Evolutionary conservation across 2,113 vertebrate species (phyloP), one percentile per base, ranked within the genome.

Genomic region (Romanogobio albipinnatus): DNA sequence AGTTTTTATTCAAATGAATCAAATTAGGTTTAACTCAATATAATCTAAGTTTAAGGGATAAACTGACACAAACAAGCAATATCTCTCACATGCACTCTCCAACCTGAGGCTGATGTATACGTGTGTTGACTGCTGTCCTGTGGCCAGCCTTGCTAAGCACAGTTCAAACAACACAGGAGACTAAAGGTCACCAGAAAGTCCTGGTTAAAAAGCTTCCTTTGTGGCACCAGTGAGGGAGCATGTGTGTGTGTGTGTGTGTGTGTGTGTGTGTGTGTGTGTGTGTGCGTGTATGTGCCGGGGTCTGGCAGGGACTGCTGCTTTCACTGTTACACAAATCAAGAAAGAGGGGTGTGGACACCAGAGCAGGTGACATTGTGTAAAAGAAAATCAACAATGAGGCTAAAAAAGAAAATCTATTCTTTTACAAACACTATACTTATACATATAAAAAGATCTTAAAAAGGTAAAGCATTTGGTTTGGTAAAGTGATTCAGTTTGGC

Each of bases 141-240:
- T 64, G 71, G 87, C 58, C n/a, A 87, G 82, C 82, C 17, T 83
- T 78, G 22, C 76, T 79, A 87, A 62, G 58, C 47, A 19, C 66
- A 85, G 76, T 85, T 90, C 85, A 90, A 91, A 91, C 89, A 86
- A 79, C 86, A 77, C 17, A 0, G 9, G 47, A 81, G 86, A 85
- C 64, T 90, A 91, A 91, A 90, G 81, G 87, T 79, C 86, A 86
- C 78, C 80, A 84, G 78, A 86, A 89, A 53, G 74, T 36, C 86
- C 53, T 73, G 56, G 90, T 88, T 29, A 88, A 90, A 83, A 87
- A 84, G 82, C 83, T 84, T 49, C 82, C 87, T 90, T 88, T 91
- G 64, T 87, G 61, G 83, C 76, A 76, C 14, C 45, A 43, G 39
- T 76, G 81, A 59, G 8, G 26, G 26, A 68, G 61, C 39, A 64